Evolutionary conservation across 92 coral and sea anemone species (phyloP), one percentile per base, ranked within the genome.

Genomic region (Porites evermanni): DNA sequence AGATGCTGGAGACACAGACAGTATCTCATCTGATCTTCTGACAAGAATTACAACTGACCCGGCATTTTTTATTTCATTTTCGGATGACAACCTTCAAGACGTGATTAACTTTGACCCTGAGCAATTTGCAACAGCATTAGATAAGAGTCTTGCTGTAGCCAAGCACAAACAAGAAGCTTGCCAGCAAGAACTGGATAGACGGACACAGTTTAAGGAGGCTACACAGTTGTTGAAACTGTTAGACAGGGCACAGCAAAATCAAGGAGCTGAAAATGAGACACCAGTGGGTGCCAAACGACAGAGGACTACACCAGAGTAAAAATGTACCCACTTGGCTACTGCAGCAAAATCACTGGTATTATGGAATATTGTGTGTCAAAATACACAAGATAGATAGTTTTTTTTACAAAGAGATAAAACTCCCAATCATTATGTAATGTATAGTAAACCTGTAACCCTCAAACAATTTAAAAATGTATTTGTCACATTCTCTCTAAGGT

Each of bases 61-160:
- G 8, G 77, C 92, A n/a, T 97, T 95, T 87, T 97, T 95, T 73
- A 81, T 97, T 6, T 97, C 99, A 61, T 80, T 95, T 74, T 95
- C 99, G 9, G 95, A 92, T 73, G 93, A 93, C 2, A 94, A 94
- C 18, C 94, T 97, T 17, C 85, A 86, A 64, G 68, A 73, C 10
- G 81, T 95, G 53, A 81, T 82, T 1, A 90, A 91, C 32, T 80
- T 88, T 66, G 85, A 91, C 66, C 6, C 77, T 7, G 80, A 86
- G 47, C 72, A 84, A 44, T 78, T 97, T 17, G 73, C 93, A 5
- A 70, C 53, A 52, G 95, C 86, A 18, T 82, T 95, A 8, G 89
- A 91, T 4, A 79, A 72, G 79, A 64, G 89, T 60, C 82, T 58
- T 53, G 18, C 81, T 16, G 94, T 87, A 68, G 89, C 92, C 11